Conservation (phyloP, 2,888 invertebrate genomes). For the Cetonia aurata region DNA sequence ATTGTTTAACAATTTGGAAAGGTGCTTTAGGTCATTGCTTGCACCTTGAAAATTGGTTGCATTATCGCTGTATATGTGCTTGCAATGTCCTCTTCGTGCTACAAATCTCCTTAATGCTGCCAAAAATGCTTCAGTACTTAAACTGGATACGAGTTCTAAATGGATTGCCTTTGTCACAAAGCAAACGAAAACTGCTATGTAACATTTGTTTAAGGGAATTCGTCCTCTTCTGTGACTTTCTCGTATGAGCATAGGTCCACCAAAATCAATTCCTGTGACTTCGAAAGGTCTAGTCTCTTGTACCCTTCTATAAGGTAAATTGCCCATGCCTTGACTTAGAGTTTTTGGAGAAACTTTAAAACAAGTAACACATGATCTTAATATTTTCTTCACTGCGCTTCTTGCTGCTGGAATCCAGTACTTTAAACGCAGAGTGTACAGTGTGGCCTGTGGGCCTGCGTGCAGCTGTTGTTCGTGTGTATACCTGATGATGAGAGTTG, state of each 20-base stretch:
- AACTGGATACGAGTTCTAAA: slow-evolving; percentile 48
- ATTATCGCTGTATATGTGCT: slow-evolving; percentile 47
- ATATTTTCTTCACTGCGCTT: neutral
- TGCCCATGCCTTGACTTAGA: slow-evolving; percentile 1
- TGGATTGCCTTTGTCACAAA: slow-evolving; percentile 53
- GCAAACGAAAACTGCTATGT: slow-evolving; percentile 52
- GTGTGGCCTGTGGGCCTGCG: neutral
- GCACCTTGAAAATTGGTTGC: slow-evolving; percentile 47
- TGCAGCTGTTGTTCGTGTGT: neutral
- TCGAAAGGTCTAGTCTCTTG: too few species aligned
- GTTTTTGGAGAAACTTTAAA: neutral
- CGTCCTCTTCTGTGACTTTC: slow-evolving; percentile 47
- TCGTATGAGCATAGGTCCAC: slow-evolving; percentile 52
- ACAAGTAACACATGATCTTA: neutral
- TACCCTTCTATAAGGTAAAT: slow-evolving; percentile 13
- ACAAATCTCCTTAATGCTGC: slow-evolving; percentile 46
- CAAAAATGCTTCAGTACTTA: slow-evolving; percentile 49
- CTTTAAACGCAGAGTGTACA: neutral
- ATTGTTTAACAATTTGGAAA: too few species aligned
- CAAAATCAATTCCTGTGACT: slow-evolving; percentile 52
- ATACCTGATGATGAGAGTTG: neutral
- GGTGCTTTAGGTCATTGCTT: slow-evolving; percentile 37
- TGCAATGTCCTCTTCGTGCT: slow-evolving; percentile 44
- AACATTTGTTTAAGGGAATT: slow-evolving; percentile 33
- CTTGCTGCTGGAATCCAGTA: neutral